These are phyloP conservation scores for Mellilla xanthometata DNA, from an alignment of 2,888 invertebrate genomes.

Conservation along the genomic window DNA sequence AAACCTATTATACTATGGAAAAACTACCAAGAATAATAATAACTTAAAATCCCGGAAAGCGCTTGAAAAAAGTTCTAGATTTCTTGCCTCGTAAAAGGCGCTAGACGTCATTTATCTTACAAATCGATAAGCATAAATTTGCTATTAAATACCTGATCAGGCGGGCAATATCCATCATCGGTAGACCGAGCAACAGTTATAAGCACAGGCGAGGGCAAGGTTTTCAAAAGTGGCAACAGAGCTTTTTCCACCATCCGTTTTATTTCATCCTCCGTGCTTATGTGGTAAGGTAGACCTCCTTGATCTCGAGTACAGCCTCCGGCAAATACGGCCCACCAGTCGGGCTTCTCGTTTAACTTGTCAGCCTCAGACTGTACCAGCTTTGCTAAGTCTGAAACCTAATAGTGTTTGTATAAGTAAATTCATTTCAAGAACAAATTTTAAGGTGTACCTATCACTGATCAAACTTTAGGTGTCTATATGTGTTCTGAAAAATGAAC, in stretches of 20 bases:
- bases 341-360: slow-evolving; percentile 85
- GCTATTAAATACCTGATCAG: slow-evolving; percentile 85
- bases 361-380: slow-evolving; percentile 69
- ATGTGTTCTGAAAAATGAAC: no score
- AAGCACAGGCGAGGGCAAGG: slow-evolving; percentile 83
- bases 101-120: no score
- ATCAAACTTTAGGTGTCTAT: no score
- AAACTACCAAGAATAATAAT: no score
- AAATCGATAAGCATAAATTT: no score
- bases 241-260: slow-evolving; percentile 80
- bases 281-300: slow-evolving; percentile 92
- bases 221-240: slow-evolving; percentile 82
- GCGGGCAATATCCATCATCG: slow-evolving; percentile 94
- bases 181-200: slow-evolving; percentile 93
- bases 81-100: no score
- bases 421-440: not conserved
- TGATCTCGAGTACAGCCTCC: slow-evolving; percentile 95
- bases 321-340: slow-evolving; percentile 91
- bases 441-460: no score
- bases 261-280: slow-evolving; percentile 87
- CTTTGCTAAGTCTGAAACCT: slow-evolving; percentile 76
- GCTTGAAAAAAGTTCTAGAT: no score
- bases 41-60: no score
- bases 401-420: slow-evolving; percentile 1
- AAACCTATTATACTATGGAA: no score